Evolutionary conservation across 2,113 vertebrate species (phyloP).

Genomic region (Oxygymnocypris stewartii): DNA sequence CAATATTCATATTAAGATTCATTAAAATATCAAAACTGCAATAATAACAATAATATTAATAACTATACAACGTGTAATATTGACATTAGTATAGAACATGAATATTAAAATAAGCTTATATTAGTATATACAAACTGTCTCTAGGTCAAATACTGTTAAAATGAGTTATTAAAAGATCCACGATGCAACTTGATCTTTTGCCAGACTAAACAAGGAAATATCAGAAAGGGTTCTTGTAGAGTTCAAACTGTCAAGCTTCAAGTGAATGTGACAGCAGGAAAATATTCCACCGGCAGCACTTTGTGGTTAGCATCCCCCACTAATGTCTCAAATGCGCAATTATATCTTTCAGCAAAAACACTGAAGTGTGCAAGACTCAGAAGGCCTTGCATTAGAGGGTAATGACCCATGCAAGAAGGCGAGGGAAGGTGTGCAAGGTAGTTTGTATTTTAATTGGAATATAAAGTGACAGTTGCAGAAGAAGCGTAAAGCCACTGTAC

Average conservation of each 20-base stretch:
- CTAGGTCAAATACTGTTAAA: background rate
- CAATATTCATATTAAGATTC: no score
- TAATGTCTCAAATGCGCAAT: slow-evolving; percentile 34
- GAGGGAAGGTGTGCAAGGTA: slow-evolving; percentile 17
- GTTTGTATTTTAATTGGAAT: slow-evolving; percentile 44
- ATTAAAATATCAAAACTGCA: no score
- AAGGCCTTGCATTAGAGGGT: slow-evolving; percentile 40
- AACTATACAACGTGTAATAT: no score
- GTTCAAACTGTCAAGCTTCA: slow-evolving; percentile 14
- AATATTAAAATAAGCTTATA: background rate
- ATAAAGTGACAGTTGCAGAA: slow-evolving; percentile 39
- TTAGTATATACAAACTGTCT: background rate
- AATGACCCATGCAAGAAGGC: slow-evolving; percentile 38
- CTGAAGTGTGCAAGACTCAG: slow-evolving; percentile 36
- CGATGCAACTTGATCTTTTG: background rate
- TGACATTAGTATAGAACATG: no score
- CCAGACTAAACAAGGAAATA: background rate
- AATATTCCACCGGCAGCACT: slow-evolving; percentile 12
- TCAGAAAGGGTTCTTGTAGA: background rate
- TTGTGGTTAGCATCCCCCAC: slow-evolving; percentile 34
- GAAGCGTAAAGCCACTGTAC: slow-evolving; percentile 8
- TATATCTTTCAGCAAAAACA: slow-evolving; percentile 43
- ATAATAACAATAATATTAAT: no score
- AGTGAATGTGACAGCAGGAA: slow-evolving; percentile 35
- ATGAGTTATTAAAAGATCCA: background rate